phyloP scores from a whole-genome alignment of 2,888 invertebrate species.

The Polydrusus pterygomalis region DNA sequence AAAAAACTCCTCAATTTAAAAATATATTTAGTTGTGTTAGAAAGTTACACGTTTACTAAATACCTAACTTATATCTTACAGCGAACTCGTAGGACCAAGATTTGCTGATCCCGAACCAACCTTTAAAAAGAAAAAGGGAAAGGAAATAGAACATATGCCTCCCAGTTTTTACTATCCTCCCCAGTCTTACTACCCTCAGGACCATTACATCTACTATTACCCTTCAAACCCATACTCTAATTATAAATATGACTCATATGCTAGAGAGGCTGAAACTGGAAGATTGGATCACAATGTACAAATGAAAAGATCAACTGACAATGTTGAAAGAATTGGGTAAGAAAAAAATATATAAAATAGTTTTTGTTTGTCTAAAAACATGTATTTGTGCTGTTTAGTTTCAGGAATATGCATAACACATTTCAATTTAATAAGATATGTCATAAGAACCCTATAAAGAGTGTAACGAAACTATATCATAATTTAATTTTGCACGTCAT shows the following conservation, averaged over 20 bases:
- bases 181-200: constrained; percentile 7
- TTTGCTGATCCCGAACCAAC: background rate
- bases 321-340: background rate
- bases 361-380: too few species aligned
- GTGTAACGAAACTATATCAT: too few species aligned
- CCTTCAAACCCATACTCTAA: background rate
- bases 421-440: too few species aligned
- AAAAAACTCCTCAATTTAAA: too few species aligned
- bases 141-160: background rate
- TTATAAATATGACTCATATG: background rate
- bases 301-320: background rate
- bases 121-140: background rate
- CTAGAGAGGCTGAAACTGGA: background rate
- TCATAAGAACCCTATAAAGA: too few species aligned
- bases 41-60: background rate
- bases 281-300: background rate
- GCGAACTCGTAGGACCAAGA: background rate
- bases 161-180: constrained; percentile 20
- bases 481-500: too few species aligned
- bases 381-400: too few species aligned
- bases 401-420: too few species aligned
- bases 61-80: background rate
- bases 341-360: background rate
- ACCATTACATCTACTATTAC: constrained; percentile 13
- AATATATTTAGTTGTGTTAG: background rate